Base-by-base conservation (phyloP, 1,140 invertebrate species). In the Calliphora vicina region DNA sequence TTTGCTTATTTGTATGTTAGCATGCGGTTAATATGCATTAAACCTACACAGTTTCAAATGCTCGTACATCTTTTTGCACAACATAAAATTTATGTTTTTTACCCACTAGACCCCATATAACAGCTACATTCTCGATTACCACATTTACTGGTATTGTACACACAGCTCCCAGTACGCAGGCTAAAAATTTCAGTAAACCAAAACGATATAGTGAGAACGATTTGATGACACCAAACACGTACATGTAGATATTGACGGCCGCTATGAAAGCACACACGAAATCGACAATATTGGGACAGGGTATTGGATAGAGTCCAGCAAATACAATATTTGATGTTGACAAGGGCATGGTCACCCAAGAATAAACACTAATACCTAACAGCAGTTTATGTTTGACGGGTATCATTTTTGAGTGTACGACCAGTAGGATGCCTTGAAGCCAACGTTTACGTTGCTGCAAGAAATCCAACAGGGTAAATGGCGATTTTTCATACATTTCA, bases 401-500 rank as follows among this genome's bases (percentile, higher is more conserved):
- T 89, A 99, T 97, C 82, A 93, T 92, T 87, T 94, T 94, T 73
- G 96, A 97, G 91, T 98, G 97, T 17, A 99, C 97, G 1, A 99
- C 98, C 83, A 99, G 93, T 26, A 97, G 94, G 85, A 99, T 99
- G 86, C 98, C 98, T 92, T 98, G 97, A 74, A 99, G 93, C 98
- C 98, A 99, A 42, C 98, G 93, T 90, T 99, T 99, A 82, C 98
- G 93, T 90, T 99, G 98, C 90, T 98, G 97, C 61, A 99, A 93
- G 88, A 99, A 98, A 90, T 99, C 98, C 93, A 95, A 95, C 1
- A 98, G 91, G 0, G 97, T 97, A 88, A 99, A 99, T 9, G 98
- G 98, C 20, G 97, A 98, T 89, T 99, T 98, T 90, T 99, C 98
- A 95, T 97, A 97, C 97, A 99, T 99, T 91, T 99, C 97, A 23